These are phyloP conservation scores for Leontocebus nigricollis DNA, from an alignment of 2,797 vertebrate species.

Conservation along the genomic window DNA sequence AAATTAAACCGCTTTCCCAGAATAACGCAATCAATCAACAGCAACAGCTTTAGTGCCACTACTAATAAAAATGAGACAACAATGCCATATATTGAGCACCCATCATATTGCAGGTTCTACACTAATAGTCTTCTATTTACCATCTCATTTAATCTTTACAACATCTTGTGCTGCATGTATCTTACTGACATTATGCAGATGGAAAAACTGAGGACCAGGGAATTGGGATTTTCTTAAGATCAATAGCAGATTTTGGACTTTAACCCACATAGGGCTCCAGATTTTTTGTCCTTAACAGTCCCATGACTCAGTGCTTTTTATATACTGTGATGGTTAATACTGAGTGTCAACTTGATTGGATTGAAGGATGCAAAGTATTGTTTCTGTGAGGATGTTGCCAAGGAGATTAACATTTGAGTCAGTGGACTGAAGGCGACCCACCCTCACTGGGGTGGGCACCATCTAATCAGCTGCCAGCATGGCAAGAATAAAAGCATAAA, in stretches of 20 bases:
- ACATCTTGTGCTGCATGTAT: background rate
- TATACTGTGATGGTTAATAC: background rate
- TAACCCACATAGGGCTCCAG: background rate
- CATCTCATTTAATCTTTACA: background rate
- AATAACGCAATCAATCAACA: background rate
- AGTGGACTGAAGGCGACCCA: background rate
- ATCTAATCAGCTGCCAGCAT: background rate
- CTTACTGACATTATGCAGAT: background rate
- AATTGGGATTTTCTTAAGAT: background rate
- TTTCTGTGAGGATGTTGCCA: background rate
- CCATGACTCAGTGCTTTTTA: background rate
- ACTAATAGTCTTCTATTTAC: background rate
- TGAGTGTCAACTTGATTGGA: background rate
- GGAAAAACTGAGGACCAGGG: background rate
- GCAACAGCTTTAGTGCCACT: too few species aligned
- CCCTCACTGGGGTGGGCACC: background rate
- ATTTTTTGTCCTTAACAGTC: background rate
- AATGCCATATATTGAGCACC: background rate
- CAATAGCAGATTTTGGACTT: background rate
- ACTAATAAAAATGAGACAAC: background rate
- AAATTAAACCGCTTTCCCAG: background rate
- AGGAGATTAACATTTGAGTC: background rate
- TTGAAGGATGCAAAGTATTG: background rate
- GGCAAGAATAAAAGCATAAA: background rate
- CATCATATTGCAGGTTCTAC: fast-evolving